Evolutionary conservation across 2,888 invertebrate genomes (phyloP).

Genomic region (Hirtodrosophila alboralis): DNA sequence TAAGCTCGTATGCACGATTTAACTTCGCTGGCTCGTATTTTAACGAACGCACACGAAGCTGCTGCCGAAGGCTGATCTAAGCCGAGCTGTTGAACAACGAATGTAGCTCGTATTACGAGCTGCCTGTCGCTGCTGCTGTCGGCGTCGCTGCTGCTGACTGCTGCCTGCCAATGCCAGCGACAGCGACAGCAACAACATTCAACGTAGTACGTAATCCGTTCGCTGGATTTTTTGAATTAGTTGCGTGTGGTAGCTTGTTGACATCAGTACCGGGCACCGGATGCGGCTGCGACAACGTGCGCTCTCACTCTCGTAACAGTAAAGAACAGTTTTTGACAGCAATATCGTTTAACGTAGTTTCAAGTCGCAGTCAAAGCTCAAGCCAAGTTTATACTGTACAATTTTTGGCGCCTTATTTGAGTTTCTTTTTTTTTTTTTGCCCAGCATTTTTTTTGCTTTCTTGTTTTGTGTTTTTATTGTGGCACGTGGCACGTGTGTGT

Average conservation of each 20-base stretch:
- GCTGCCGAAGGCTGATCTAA: not conserved
- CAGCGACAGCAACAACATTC: slow-evolving; percentile 30
- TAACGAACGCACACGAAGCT: not conserved
- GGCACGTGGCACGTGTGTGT: slow-evolving; percentile 31
- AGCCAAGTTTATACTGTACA: too few relatives aligned
- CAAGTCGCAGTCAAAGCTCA: too few relatives aligned
- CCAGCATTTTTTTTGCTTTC: not conserved
- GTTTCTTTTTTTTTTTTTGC: not conserved
- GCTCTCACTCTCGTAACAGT: slow-evolving; percentile 18
- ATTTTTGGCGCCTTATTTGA: not conserved
- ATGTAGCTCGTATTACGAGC: slow-evolving; percentile 6
- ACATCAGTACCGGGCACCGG: slow-evolving; percentile 80
- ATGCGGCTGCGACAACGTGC: slow-evolving; percentile 75
- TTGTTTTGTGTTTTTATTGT: slow-evolving; percentile 22
- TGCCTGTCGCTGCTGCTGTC: slow-evolving; percentile 6
- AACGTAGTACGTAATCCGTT: slow-evolving; percentile 77
- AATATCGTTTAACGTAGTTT: slow-evolving; percentile 4
- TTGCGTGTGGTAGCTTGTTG: slow-evolving; percentile 82
- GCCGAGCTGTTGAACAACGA: not conserved
- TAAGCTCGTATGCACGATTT: slow-evolving; percentile 1
- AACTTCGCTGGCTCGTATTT: not conserved
- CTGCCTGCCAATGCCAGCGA: slow-evolving; percentile 6
- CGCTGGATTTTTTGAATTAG: slow-evolving; percentile 81
- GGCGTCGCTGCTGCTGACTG: slow-evolving; percentile 10
- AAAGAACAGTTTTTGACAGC: too few relatives aligned